phyloP scores from a whole-genome alignment of 2,113 vertebrate genomes.

The Leuciscus idus region DNA sequence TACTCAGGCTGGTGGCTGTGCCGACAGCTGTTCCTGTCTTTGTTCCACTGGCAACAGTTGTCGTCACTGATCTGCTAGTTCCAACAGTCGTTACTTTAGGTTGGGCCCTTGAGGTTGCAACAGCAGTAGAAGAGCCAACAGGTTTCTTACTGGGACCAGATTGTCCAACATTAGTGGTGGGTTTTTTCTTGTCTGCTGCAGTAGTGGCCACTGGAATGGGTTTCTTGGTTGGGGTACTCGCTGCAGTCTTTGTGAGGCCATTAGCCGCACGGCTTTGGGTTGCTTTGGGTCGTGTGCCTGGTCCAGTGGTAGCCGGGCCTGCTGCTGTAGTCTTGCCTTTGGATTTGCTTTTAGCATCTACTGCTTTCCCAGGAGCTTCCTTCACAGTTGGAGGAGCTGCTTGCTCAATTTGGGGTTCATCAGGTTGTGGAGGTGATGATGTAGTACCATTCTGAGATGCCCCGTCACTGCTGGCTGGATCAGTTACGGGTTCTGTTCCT shows the following conservation, averaged over 20 bases:
- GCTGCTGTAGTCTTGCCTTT: slow-evolving; percentile 58
- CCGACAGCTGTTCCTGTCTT: slow-evolving; percentile 52
- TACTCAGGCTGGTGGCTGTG: slow-evolving; percentile 46
- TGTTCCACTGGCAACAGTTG: slow-evolving; percentile 58
- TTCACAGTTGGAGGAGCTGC: slow-evolving; percentile 24
- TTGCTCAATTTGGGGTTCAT: slow-evolving; percentile 50
- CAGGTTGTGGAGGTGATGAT: slow-evolving; percentile 41
- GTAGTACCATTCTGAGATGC: slow-evolving; percentile 35
- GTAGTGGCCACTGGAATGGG: slow-evolving; percentile 34
- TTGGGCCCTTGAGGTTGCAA: slow-evolving; percentile 55
- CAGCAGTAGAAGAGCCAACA: slow-evolving; percentile 29
- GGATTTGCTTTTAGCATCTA: slow-evolving; percentile 62
- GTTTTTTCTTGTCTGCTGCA: slow-evolving; percentile 52
- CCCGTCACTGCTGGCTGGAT: slow-evolving; percentile 54
- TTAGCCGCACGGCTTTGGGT: slow-evolving; percentile 55
- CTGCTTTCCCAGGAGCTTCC: slow-evolving; percentile 58
- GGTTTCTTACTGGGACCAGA: slow-evolving; percentile 62
- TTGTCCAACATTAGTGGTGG: not conserved
- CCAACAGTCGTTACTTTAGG: slow-evolving; percentile 61
- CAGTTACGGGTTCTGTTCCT: slow-evolving; percentile 16
- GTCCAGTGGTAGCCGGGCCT: slow-evolving; percentile 33
- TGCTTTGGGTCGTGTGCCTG: slow-evolving; percentile 51
- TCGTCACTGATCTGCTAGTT: slow-evolving; percentile 42
- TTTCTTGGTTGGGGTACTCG: slow-evolving; percentile 55
- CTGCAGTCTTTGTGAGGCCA: slow-evolving; percentile 51